Conservation (phyloP, 2,797 vertebrate genomes). For the Austrolebias charrua region DNA sequence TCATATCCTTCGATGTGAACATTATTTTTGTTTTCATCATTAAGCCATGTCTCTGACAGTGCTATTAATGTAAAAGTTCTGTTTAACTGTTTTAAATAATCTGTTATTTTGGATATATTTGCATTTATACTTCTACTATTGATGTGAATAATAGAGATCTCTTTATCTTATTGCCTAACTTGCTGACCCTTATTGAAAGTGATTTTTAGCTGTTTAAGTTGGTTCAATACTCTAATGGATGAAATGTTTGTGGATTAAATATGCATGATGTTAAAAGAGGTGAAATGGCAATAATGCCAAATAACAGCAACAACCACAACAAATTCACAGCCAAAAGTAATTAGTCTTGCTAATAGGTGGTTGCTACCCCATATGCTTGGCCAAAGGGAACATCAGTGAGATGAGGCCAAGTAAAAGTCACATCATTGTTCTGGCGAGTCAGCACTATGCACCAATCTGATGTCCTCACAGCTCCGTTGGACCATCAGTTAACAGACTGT, state of each 20-base stretch:
- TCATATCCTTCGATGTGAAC: too few species aligned
- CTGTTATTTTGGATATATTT: too few species aligned
- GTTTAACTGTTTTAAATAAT: too few species aligned
- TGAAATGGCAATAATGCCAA: constrained; percentile 6
- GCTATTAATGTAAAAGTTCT: too few species aligned
- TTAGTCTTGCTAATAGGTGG: constrained; percentile 40
- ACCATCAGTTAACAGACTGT: constrained; percentile 57
- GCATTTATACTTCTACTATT: too few species aligned
- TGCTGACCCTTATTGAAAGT: neutral
- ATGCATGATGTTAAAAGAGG: constrained; percentile 21
- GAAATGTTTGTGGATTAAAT: constrained; percentile 23
- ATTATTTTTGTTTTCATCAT: too few species aligned
- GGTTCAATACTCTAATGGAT: constrained; percentile 15
- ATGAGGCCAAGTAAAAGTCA: constrained; percentile 57
- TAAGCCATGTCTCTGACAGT: too few species aligned
- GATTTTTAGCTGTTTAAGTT: constrained; percentile 13
- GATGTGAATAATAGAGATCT: too few species aligned
- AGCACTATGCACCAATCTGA: constrained; percentile 30
- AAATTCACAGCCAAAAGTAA: constrained; percentile 24
- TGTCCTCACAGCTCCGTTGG: constrained; percentile 51
- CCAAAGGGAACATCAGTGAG: constrained; percentile 3
- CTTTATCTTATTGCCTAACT: neutral
- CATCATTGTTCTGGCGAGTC: constrained; percentile 41
- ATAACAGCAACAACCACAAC: neutral
- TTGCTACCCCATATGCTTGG: constrained; percentile 43